Conservation (phyloP, 2,888 invertebrate genomes). For the Dendrolimus pini region DNA sequence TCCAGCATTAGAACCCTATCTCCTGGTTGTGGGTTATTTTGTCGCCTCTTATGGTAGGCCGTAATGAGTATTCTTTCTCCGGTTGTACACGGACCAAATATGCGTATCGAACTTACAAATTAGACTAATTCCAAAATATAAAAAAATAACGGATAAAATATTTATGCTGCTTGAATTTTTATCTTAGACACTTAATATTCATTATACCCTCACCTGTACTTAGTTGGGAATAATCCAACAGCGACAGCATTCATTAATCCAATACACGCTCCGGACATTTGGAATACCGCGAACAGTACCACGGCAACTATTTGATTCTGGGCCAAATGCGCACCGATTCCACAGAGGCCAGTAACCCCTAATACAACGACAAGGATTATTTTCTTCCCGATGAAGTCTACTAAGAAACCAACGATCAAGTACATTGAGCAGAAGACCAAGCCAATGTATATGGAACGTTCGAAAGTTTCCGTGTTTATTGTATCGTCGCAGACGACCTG, state of each 20-base stretch:
- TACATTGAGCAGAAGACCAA: slow-evolving; percentile 80
- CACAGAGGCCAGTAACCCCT: slow-evolving; percentile 71
- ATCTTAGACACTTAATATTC: too few species aligned
- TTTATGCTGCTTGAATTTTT: too few species aligned
- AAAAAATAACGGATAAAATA: too few species aligned
- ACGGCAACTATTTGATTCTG: slow-evolving; percentile 75
- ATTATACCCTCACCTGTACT: slow-evolving; percentile 41
- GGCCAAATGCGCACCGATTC: slow-evolving; percentile 77
- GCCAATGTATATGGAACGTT: slow-evolving; percentile 81
- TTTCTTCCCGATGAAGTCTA: slow-evolving; percentile 72
- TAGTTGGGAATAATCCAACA: slow-evolving; percentile 78
- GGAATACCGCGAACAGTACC: slow-evolving; percentile 72
- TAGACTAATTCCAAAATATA: too few species aligned
- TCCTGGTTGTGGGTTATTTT: too few species aligned
- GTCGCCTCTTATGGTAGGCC: too few species aligned
- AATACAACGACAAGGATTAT: slow-evolving; percentile 67
- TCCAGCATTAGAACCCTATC: too few species aligned
- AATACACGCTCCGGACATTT: slow-evolving; percentile 75
- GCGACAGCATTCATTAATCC: slow-evolving; percentile 76
- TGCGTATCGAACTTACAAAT: too few species aligned
- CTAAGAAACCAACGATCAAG: slow-evolving; percentile 78
- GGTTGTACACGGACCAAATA: too few species aligned
- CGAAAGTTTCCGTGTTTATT: slow-evolving; percentile 79
- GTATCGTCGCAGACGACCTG: slow-evolving; percentile 63
- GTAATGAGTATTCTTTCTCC: too few species aligned